phyloP scores from a whole-genome alignment of 2,888 invertebrate genomes.

The Oligia latruncula region DNA sequence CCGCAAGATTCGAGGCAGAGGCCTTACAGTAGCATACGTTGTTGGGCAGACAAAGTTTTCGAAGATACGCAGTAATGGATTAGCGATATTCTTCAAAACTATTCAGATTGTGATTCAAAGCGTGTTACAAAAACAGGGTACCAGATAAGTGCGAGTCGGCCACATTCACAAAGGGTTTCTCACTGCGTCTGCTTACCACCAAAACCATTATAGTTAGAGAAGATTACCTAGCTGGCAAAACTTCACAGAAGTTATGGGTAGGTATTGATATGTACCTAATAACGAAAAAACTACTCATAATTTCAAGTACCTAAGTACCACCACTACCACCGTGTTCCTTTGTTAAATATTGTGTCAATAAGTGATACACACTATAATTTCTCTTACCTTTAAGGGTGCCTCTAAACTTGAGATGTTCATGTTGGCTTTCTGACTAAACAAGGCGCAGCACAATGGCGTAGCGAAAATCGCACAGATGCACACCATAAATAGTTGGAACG shows the following conservation, averaged over 20 bases:
- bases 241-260: not conserved
- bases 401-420: slow-evolving; percentile 1
- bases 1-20: too few species aligned
- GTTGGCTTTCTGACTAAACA: slow-evolving; percentile 2
- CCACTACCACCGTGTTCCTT: not conserved
- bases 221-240: not conserved
- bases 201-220: not conserved
- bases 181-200: too few species aligned
- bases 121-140: not conserved
- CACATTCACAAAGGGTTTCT: not conserved
- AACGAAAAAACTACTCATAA: not conserved
- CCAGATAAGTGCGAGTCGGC: not conserved
- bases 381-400: slow-evolving; percentile 7
- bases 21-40: too few species aligned
- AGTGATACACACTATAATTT: not conserved
- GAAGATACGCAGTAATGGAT: too few species aligned
- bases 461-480: not conserved
- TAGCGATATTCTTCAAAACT: too few species aligned
- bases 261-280: not conserved
- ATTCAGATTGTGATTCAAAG: too few species aligned
- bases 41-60: too few species aligned
- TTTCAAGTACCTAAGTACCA: not conserved
- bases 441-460: slow-evolving; percentile 26
- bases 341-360: not conserved
- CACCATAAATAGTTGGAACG: slow-evolving; percentile 22